These are phyloP conservation scores for Recurvirostra avosetta DNA, from an alignment of 2,113 vertebrate genomes.

Conservation along the genomic window DNA sequence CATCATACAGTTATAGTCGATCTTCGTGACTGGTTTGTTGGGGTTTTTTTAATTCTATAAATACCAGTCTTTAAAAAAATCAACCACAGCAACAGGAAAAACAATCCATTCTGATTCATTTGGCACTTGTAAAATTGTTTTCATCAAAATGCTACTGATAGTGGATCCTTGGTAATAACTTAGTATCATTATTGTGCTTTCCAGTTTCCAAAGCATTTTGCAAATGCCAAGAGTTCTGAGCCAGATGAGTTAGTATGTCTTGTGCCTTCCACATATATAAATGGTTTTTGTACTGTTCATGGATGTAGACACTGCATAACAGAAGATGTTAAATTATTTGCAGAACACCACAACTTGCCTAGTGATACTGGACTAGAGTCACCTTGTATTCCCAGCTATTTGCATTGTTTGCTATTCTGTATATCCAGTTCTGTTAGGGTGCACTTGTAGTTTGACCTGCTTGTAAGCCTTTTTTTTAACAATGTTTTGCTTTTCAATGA, in stretches of 20 bases:
- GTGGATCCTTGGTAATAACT: not conserved
- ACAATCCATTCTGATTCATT: not conserved
- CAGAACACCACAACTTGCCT: not conserved
- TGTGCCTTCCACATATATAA: not conserved
- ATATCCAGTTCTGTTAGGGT: not conserved
- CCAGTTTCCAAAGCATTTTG: not conserved
- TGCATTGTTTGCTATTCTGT: not conserved
- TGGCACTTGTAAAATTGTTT: not conserved
- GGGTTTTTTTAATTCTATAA: not conserved
- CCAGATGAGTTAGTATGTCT: not conserved
- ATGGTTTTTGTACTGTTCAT: not conserved
- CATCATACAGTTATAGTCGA: not conserved
- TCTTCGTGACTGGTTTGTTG: not conserved
- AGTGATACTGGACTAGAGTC: not conserved
- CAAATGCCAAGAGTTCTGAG: not conserved
- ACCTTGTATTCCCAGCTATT: not conserved
- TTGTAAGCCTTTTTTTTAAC: not conserved
- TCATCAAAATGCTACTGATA: not conserved
- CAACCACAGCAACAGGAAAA: not conserved
- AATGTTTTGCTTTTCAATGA: slow-evolving; percentile 31
- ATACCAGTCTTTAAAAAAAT: not conserved
- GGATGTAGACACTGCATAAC: not conserved
- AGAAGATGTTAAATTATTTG: not conserved
- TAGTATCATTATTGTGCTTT: not conserved
- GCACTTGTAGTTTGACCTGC: not conserved